Evolutionary conservation across 2,113 vertebrate species (phyloP).

Genomic region (Anser cygnoides): DNA sequence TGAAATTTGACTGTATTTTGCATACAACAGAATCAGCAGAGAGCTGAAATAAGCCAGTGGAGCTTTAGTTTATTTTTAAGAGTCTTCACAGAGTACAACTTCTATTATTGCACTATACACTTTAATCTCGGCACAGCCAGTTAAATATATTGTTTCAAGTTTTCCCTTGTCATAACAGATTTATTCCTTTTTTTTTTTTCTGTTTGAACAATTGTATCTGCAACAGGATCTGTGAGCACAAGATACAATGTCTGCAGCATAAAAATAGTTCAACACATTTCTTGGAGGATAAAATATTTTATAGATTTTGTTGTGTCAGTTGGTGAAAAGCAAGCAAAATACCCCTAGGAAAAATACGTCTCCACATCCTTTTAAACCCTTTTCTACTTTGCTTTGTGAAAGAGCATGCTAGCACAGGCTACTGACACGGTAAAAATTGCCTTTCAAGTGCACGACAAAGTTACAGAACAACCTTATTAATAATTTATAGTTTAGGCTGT

Average conservation of each 20-base stretch:
- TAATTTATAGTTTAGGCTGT: neutral
- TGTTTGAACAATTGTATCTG: neutral
- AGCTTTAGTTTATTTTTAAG: neutral
- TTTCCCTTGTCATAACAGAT: neutral
- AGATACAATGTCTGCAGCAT: neutral
- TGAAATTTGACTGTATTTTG: neutral
- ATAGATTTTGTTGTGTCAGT: neutral
- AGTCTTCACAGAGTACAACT: neutral
- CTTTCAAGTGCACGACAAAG: neutral
- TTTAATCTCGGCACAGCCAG: neutral
- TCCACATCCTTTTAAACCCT: neutral
- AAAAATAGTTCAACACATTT: neutral
- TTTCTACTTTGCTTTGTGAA: neutral
- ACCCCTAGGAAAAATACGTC: neutral
- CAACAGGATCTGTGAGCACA: neutral
- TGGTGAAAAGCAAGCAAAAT: neutral
- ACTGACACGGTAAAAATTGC: constrained; percentile 2
- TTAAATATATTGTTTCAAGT: neutral
- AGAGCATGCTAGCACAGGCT: neutral
- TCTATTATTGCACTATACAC: neutral
- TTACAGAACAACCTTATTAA: neutral
- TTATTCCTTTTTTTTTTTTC: neutral
- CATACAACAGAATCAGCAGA: neutral
- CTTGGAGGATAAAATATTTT: neutral
- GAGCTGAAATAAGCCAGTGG: neutral